phyloP scores from a whole-genome alignment of 2,113 vertebrate genomes.

The Chionomys nivalis region DNA sequence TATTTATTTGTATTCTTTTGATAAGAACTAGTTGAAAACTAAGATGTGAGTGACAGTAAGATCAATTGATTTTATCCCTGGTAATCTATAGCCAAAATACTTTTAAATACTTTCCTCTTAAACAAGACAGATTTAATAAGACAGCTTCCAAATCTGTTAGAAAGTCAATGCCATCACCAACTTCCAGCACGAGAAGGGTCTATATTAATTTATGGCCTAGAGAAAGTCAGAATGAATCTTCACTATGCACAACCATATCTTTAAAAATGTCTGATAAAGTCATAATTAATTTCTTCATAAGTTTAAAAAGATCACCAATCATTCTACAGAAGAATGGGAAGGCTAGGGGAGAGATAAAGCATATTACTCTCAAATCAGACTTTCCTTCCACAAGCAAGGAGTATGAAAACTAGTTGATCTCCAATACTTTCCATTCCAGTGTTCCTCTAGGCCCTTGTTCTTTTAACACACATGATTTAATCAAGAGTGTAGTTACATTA shows the following conservation, averaged over 20 bases:
- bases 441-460: background rate
- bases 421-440: background rate
- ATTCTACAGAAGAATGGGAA: background rate
- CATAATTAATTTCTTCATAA: background rate
- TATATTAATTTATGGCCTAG: background rate
- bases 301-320: background rate
- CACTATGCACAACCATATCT: background rate
- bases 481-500: background rate
- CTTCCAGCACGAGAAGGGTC: too few relatives aligned
- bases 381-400: background rate
- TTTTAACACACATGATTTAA: background rate
- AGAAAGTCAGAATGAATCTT: background rate
- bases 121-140: background rate
- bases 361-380: background rate
- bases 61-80: background rate
- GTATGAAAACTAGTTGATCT: background rate
- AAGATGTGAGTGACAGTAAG: background rate
- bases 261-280: background rate
- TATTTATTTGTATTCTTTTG: background rate
- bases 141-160: background rate
- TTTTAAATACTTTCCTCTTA: background rate
- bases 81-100: background rate
- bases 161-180: background rate
- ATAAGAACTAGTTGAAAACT: background rate
- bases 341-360: background rate